Evolutionary conservation across 2,113 vertebrate species (phyloP).

Genomic region (Anthoscopus minutus): DNA sequence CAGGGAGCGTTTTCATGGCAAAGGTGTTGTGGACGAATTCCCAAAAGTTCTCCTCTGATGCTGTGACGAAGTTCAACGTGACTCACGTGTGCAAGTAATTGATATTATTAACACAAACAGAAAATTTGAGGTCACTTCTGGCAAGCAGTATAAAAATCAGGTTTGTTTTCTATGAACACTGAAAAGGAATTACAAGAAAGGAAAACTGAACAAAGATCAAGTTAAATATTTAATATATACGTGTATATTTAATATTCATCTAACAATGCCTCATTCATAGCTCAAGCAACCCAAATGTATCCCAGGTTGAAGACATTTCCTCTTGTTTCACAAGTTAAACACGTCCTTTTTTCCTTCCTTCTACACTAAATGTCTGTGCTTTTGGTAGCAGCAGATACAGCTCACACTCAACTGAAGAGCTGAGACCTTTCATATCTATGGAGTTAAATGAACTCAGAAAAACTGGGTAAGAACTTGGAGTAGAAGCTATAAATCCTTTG

Average conservation of each 20-base stretch:
- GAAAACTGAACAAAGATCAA: slow-evolving; percentile 48
- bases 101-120: slow-evolving; percentile 47
- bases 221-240: slow-evolving; percentile 58
- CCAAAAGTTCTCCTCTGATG: neutral
- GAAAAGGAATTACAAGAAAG: slow-evolving; percentile 41
- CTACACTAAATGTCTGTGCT: neutral
- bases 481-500: neutral
- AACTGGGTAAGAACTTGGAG: neutral
- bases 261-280: slow-evolving; percentile 54
- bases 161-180: slow-evolving; percentile 41
- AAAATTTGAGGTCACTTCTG: slow-evolving; percentile 49
- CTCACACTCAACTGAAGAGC: neutral
- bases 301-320: slow-evolving; percentile 46
- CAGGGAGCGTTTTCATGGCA: neutral
- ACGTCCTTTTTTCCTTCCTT: slow-evolving; percentile 31
- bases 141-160: slow-evolving; percentile 32
- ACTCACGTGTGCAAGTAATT: slow-evolving; percentile 28
- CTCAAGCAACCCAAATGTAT: slow-evolving; percentile 18
- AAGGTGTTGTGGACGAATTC: neutral
- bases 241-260: slow-evolving; percentile 50
- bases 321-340: slow-evolving; percentile 34
- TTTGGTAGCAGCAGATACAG: neutral
- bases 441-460: neutral
- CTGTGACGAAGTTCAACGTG: neutral
- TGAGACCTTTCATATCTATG: neutral